phyloP scores from a whole-genome alignment of 2,113 vertebrate genomes.

The Callocephalon fimbriatum region DNA sequence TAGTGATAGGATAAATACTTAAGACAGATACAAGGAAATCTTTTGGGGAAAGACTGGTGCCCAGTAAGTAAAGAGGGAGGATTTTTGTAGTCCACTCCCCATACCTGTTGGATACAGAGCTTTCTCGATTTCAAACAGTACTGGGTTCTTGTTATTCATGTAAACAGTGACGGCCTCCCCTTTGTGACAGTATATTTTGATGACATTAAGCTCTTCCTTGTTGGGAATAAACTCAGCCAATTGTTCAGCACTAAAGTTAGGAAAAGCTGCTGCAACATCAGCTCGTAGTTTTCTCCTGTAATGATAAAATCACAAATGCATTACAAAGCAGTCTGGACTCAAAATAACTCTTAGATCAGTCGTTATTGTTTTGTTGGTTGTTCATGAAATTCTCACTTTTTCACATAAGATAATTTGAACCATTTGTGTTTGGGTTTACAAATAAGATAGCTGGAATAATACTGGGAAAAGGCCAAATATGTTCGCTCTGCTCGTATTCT shows the following conservation, averaged over 20 bases:
- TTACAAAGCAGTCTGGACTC: background rate
- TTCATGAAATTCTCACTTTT: background rate
- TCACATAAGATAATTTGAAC: background rate
- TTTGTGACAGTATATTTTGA: conserved; percentile 90
- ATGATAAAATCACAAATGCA: background rate
- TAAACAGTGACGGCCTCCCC: conserved; percentile 89
- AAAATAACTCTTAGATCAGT: background rate
- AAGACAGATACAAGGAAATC: background rate
- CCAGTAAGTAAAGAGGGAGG: background rate
- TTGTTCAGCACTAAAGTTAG: conserved; percentile 81
- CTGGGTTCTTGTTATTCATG: conserved; percentile 85
- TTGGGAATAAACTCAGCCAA: conserved; percentile 86
- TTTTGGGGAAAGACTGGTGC: background rate
- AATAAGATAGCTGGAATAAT: background rate
- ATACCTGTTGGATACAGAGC: conserved; percentile 91
- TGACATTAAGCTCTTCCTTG: conserved; percentile 91
- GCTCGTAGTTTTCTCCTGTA: conserved; percentile 86
- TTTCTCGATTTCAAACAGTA: conserved; percentile 92
- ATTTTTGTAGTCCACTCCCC: background rate
- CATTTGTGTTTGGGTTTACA: fast-evolving
- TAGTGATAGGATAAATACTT: background rate
- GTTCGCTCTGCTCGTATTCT: background rate
- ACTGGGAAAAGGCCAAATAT: fast-evolving
- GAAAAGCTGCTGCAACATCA: conserved; percentile 84
- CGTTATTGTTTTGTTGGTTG: background rate